These are phyloP conservation scores for Leptobrachium leishanense DNA, from an alignment of 2,113 vertebrate species.

Conservation along the genomic window DNA sequence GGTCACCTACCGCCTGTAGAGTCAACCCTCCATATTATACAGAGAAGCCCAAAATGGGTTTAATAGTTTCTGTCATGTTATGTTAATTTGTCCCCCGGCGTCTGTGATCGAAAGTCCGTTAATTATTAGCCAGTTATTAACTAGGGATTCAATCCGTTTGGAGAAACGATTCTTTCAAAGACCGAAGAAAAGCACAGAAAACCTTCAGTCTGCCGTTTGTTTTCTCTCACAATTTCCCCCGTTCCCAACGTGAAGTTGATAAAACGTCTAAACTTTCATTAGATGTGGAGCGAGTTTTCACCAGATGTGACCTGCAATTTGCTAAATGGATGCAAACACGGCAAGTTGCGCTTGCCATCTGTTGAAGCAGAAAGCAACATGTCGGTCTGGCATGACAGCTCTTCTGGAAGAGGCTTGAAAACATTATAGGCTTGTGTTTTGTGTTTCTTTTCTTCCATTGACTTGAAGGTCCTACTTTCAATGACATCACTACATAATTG, in stretches of 20 bases:
- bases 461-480: too few relatives aligned
- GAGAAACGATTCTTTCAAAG: too few relatives aligned
- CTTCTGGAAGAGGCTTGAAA: constrained; percentile 59
- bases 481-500: too few relatives aligned
- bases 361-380: constrained; percentile 69
- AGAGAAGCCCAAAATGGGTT: too few relatives aligned
- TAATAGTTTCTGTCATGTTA: too few relatives aligned
- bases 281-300: constrained; percentile 59
- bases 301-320: constrained; percentile 80
- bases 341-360: constrained; percentile 75
- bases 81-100: too few relatives aligned
- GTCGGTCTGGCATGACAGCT: constrained; percentile 59
- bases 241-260: constrained; percentile 25
- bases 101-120: too few relatives aligned
- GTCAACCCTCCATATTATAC: too few relatives aligned
- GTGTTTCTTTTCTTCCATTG: too few relatives aligned
- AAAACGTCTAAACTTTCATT: constrained; percentile 58
- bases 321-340: constrained; percentile 66
- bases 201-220: not conserved
- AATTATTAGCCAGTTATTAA: too few relatives aligned
- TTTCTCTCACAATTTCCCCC: not conserved
- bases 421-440: constrained; percentile 50
- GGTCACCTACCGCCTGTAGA: too few relatives aligned
- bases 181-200: not conserved
- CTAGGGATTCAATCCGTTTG: too few relatives aligned